Base-by-base conservation (phyloP, 2,113 vertebrate genomes). In the Neolamprologus longior region DNA sequence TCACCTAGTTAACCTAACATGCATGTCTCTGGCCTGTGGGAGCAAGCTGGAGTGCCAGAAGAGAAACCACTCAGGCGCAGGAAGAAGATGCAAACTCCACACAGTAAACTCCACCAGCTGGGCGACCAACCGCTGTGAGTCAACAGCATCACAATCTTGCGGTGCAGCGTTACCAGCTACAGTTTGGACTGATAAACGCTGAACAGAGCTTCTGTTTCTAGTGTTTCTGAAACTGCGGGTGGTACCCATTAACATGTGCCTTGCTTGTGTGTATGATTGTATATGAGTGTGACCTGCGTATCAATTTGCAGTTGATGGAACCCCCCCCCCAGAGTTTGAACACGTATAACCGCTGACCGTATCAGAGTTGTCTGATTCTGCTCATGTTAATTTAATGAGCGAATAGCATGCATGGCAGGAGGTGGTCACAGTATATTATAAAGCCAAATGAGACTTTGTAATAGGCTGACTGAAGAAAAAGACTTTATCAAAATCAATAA, bases 361-460 rank as follows among this genome's bases (percentile, higher is more conserved):
- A 84, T 88, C 80, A 33, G 37, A 88, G 89, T 85, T 79, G 89
- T 33, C 82, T 88, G 88, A 80, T 90, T 86, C 58, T 50, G 21
- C 86, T 91, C 83, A 78, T 93, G 91, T 93, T 93, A 26, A 93
- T 91, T 92, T 94, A 93, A 94, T 93, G 89, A 94, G 89, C 33
- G 45, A 91, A 83, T 17, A 73, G 88, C 14, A 9, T 24, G 78
- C 88, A 9, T 82, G 24, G 52, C 81, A 76, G 90, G 92, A 88
- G 90, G 63, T 3, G 78, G 90, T 93, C 92, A 91, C 87, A 68
- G 85, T 7, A 28, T 26, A 85, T 90, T 89, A 90, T 87, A 24
- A 91, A 91, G 76, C 86, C 83, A 90, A 94, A 94, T 93, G 85
- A 93, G 89, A 89, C 66, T 88, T 90, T 91, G 63, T 85, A 84